phyloP scores from a whole-genome alignment of 1,140 invertebrate species.

The Limonius californicus region DNA sequence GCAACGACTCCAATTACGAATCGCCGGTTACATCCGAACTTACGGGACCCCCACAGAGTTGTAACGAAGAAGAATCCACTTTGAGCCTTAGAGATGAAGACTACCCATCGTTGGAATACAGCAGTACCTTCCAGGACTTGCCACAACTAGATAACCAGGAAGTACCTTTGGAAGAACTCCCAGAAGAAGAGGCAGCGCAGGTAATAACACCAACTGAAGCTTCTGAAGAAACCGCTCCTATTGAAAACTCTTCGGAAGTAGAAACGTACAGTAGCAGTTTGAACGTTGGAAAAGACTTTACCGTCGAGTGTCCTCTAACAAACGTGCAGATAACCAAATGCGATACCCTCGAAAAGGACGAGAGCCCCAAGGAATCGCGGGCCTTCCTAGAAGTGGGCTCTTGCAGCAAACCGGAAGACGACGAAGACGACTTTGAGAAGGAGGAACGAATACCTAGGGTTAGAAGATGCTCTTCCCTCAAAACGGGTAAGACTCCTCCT shows the following conservation, averaged over 20 bases:
- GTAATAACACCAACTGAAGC: not conserved
- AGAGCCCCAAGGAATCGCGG: not conserved
- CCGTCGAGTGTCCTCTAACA: conserved; percentile 1
- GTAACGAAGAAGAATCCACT: conserved; percentile 14
- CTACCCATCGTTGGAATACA: conserved; percentile 16
- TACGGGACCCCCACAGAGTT: not conserved
- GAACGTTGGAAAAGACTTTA: conserved; percentile 5
- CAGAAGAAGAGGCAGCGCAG: not conserved
- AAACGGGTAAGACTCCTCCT: conserved; percentile 87
- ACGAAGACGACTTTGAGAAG: conserved; percentile 2
- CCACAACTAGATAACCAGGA: not conserved
- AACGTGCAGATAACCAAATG: not conserved
- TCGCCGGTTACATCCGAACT: not conserved
- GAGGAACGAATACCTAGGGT: conserved; percentile 59
- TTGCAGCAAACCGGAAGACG: not conserved
- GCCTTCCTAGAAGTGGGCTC: not conserved
- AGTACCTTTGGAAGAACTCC: not conserved
- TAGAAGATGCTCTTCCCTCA: conserved; percentile 79
- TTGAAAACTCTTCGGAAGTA: not conserved
- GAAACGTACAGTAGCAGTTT: conserved; percentile 2
- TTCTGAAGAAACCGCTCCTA: not conserved
- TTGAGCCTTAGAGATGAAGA: conserved; percentile 20
- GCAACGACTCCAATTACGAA: not conserved
- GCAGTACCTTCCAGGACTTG: conserved; percentile 5
- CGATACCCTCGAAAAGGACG: not conserved